phyloP scores from a whole-genome alignment of 2,113 vertebrate species.

The Elephas maximus region DNA sequence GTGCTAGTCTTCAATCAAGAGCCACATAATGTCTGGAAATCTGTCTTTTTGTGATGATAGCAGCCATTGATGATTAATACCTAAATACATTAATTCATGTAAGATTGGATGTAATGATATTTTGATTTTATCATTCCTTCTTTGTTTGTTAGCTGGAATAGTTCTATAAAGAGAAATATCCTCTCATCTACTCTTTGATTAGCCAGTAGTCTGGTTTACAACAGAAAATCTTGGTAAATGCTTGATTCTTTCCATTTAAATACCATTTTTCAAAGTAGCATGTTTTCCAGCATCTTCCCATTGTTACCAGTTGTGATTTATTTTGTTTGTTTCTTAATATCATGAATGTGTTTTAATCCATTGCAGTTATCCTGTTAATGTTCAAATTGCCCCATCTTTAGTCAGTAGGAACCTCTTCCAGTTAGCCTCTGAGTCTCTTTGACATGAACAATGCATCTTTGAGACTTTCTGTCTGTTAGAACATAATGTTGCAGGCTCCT shows the following conservation, averaged over 20 bases:
- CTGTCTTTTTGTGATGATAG: background rate
- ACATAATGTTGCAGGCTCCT: background rate
- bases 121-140: slow-evolving; percentile 21
- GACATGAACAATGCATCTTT: background rate
- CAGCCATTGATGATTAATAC: background rate
- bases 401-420: background rate
- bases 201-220: background rate
- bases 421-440: background rate
- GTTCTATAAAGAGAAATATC: background rate
- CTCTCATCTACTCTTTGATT: background rate
- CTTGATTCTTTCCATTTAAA: background rate
- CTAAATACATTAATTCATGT: background rate
- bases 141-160: background rate
- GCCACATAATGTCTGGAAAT: background rate
- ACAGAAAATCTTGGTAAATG: background rate
- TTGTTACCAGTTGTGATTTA: background rate
- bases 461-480: background rate
- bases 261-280: background rate
- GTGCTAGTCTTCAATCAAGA: background rate
- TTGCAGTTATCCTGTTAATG: background rate
- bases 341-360: background rate
- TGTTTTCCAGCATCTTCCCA: background rate
- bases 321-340: background rate
- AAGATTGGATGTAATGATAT: background rate
- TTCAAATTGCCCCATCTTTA: background rate